Base-by-base conservation (phyloP, 2,113 vertebrate species). In the Clinocottus analis region DNA sequence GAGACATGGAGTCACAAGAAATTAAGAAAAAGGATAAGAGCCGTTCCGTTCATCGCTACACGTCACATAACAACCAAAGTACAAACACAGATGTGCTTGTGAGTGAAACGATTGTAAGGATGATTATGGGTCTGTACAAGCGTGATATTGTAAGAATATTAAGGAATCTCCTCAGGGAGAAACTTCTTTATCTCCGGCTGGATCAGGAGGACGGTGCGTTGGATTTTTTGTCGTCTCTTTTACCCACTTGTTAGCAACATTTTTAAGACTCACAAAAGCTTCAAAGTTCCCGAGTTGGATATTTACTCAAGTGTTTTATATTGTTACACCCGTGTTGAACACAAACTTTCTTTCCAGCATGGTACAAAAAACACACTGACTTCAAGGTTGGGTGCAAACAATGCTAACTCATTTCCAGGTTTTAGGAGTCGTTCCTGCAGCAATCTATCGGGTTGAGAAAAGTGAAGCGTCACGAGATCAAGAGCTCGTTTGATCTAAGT, bases 401-500 rank as follows among this genome's bases (percentile, higher is more conserved):
- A 53, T 14, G 21, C 49, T 4, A 23, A 27, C 12, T 56, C 11
- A 56, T 13, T 25, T 56, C 23, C 23, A 56, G 53, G 53, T 56
- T 56, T 56, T 6, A 25, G 23, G 53, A 27, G 11, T 14, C 23
- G 5, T 27, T 55, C 23, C 25, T 13, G 11, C 53, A 56, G 23
- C 12, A 56, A 14, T 14, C 4, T 56, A 27, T 56, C 12, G 1
- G 14, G 41, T 33, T 72, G 67, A 70, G 59, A 85, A 89, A 69
- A 83, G 49, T 61, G 61, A 62, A 82, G 73, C 56, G 70, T 60
- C 60, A 37, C 2, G 31, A 83, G 77, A 89, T 83, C 65, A 87
- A 79, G 71, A 80, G 80, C 33, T 25, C 35, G 39, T 88, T 91
- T 89, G 80, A 87, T 87, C 83, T 87, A 88, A 90, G 79, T 88